A percentile compares a stretch with the other conserved stretches of the same genome.
Evolutionary conservation across 2,888 invertebrate species (phyloP).

Genomic region (Phaonia tiefii): DNA sequence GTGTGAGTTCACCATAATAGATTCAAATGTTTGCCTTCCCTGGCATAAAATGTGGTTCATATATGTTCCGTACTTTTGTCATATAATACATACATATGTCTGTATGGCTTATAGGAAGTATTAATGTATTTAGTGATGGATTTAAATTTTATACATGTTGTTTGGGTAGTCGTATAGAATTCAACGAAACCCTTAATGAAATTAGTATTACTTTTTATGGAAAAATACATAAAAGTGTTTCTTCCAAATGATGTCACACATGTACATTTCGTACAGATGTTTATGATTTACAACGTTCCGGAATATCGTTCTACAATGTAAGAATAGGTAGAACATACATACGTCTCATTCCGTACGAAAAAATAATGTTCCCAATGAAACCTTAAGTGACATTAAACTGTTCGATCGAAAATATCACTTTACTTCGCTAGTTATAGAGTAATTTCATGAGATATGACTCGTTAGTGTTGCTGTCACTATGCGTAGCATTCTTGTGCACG

Average conservation of each 20-base stretch:
- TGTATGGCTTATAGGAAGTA: slow-evolving; percentile 41
- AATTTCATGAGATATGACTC: too few relatives aligned
- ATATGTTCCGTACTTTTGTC: slow-evolving; percentile 21
- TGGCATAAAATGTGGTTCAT: slow-evolving; percentile 46
- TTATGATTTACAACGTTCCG: slow-evolving; percentile 1
- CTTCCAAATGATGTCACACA: slow-evolving; percentile 10
- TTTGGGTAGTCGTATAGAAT: not conserved
- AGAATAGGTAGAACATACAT: too few relatives aligned
- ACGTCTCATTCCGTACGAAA: too few relatives aligned
- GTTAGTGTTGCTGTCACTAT: too few relatives aligned
- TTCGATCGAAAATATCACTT: too few relatives aligned
- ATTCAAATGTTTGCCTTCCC: slow-evolving; percentile 33
- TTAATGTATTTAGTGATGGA: slow-evolving; percentile 57
- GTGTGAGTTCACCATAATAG: slow-evolving; percentile 31
- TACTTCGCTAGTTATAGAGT: too few relatives aligned
- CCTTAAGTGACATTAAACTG: too few relatives aligned
- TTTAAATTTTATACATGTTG: slow-evolving; percentile 49
- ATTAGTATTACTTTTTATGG: slow-evolving; percentile 31
- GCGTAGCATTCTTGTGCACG: too few relatives aligned
- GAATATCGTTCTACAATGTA: not conserved
- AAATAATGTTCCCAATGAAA: too few relatives aligned
- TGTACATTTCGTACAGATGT: not conserved
- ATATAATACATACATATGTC: too few relatives aligned
- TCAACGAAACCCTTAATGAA: not conserved
- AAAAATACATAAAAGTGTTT: slow-evolving; percentile 6